A percentile compares a stretch with the other conserved stretches of the same genome.
These are phyloP conservation scores for Microcebus tavaratra DNA, from an alignment of 2,113 vertebrate genomes.

Conservation along the genomic window DNA sequence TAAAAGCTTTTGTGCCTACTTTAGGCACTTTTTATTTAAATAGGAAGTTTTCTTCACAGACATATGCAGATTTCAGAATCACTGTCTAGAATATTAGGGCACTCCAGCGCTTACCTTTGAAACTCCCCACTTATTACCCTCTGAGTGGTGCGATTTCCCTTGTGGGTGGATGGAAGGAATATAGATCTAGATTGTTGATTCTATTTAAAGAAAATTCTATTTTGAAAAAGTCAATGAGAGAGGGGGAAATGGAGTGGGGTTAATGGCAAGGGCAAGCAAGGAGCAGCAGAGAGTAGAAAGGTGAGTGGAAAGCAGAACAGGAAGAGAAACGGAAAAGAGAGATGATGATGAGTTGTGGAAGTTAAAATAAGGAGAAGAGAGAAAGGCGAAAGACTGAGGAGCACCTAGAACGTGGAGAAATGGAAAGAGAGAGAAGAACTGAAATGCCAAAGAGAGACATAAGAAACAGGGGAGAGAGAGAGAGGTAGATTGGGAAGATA, in stretches of 20 bases:
- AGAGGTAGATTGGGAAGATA: fast-evolving
- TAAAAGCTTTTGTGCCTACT: not conserved
- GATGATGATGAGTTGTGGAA: no score
- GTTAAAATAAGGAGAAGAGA: not conserved
- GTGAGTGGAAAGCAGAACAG: fast-evolving
- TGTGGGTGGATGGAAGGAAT: not conserved
- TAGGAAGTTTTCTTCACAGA: not conserved
- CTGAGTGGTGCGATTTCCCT: not conserved
- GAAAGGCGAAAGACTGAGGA: not conserved
- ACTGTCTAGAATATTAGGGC: not conserved
- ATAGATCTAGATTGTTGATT: not conserved
- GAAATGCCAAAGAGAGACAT: not conserved
- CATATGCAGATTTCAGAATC: not conserved
- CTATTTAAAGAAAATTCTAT: conserved; percentile 1
- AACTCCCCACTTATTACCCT: not conserved
- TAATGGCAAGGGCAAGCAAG: not conserved
- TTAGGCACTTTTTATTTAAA: not conserved
- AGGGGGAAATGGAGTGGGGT: no score
- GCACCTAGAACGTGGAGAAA: not conserved
- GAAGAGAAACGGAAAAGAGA: fast-evolving
- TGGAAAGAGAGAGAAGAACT: not conserved
- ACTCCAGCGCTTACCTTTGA: not conserved
- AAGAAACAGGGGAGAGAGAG: not conserved
- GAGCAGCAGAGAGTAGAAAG: not conserved
- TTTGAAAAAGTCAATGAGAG: not conserved